A percentile compares a stretch with the other conserved stretches of the same genome.
Evolutionary conservation across 2,797 vertebrate genomes (phyloP).

Genomic region (Lophius americanus): DNA sequence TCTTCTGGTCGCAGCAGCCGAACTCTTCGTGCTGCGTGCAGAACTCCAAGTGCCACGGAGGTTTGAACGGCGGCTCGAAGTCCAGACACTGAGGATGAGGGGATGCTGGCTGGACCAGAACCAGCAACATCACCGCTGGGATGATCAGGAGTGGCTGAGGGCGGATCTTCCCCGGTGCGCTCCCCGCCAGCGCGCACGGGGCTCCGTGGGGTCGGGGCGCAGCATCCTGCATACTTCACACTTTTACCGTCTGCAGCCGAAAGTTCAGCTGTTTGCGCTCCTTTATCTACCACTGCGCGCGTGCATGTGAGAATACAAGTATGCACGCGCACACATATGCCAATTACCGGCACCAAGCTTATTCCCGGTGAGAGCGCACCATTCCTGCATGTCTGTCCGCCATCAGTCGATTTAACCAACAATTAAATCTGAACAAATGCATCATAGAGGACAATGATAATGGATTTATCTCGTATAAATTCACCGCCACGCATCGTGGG

Average conservation of each 20-base stretch:
- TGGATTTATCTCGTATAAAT: background rate
- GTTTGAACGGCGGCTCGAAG: slow-evolving; percentile 85
- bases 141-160: background rate
- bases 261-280: slow-evolving; percentile 40
- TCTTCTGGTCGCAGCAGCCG: slow-evolving; percentile 86
- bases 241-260: slow-evolving; percentile 55
- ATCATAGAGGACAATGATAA: background rate
- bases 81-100: slow-evolving; percentile 89
- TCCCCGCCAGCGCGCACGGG: slow-evolving; percentile 25
- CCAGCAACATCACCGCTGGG: slow-evolving; percentile 23
- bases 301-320: slow-evolving; percentile 8
- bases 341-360: background rate
- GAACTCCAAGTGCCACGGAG: slow-evolving; percentile 82
- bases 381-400: background rate
- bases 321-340: slow-evolving; percentile 7
- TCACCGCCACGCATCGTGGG: background rate
- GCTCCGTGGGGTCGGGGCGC: slow-evolving; percentile 29
- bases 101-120: slow-evolving; percentile 41
- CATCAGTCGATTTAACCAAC: background rate
- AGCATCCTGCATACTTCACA: slow-evolving; percentile 53
- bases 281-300: slow-evolving; percentile 33
- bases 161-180: slow-evolving; percentile 4
- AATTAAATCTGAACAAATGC: background rate
- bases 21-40: slow-evolving; percentile 85
- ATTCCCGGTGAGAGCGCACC: slow-evolving; percentile 5